Evolutionary conservation across 2,888 invertebrate genomes (phyloP).

Genomic region (Tenthredo notha): DNA sequence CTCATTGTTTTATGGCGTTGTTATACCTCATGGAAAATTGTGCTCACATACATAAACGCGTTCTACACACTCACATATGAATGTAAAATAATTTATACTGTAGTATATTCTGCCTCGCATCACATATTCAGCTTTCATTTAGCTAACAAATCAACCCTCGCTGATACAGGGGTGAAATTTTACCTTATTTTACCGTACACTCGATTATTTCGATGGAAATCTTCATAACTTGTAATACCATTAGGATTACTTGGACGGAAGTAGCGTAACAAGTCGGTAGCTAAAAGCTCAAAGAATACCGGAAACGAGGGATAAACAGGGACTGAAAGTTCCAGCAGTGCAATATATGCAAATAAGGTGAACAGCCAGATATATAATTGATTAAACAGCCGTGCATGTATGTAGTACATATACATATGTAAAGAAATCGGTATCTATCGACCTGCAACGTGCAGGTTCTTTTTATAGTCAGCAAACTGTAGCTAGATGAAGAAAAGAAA

Average conservation of each 20-base stretch:
- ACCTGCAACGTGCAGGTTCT: not conserved
- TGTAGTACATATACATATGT: not conserved
- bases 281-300: not conserved
- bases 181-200: not conserved
- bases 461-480: not conserved
- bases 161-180: not conserved
- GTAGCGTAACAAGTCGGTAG: not conserved
- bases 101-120: not conserved
- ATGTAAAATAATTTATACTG: not conserved
- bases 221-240: not conserved
- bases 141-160: not conserved
- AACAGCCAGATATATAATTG: not conserved
- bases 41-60: not conserved
- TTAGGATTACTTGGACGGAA: not conserved
- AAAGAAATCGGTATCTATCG: not conserved
- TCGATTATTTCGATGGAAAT: not conserved
- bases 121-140: not conserved
- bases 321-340: not conserved
- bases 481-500: conserved; percentile 5
- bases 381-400: not conserved
- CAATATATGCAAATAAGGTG: not conserved
- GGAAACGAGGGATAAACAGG: not conserved
- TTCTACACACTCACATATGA: not conserved
- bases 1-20: conserved; percentile 56
- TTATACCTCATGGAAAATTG: conserved; percentile 35